Conservation (phyloP, 2,797 vertebrate species). For the Toxotes lorentzi region DNA sequence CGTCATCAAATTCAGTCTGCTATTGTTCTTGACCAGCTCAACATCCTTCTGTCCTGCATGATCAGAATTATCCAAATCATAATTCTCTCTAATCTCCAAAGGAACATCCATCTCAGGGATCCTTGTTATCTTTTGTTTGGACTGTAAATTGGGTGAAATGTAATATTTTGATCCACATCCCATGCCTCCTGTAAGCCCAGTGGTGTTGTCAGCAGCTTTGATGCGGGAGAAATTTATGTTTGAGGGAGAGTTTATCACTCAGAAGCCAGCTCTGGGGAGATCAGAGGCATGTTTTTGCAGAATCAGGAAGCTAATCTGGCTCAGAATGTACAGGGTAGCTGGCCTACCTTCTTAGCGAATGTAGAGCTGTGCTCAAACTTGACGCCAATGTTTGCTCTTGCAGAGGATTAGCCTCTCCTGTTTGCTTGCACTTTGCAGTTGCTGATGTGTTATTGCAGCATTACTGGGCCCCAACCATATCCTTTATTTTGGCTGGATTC, state of each 20-base stretch:
- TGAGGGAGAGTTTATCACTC: slow-evolving; percentile 63
- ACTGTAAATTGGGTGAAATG: slow-evolving; percentile 36
- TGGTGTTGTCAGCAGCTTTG: slow-evolving; percentile 58
- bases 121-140: slow-evolving; percentile 51
- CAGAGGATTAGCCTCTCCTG: slow-evolving; percentile 63
- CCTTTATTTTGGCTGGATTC: slow-evolving; percentile 59
- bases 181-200: slow-evolving; percentile 28
- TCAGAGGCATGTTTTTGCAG: slow-evolving; percentile 60
- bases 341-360: slow-evolving; percentile 63
- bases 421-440: slow-evolving; percentile 67
- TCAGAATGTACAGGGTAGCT: slow-evolving; percentile 52
- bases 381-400: slow-evolving; percentile 59
- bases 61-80: slow-evolving; percentile 19
- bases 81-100: slow-evolving; percentile 58
- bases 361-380: slow-evolving; percentile 43
- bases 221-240: slow-evolving; percentile 56
- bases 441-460: slow-evolving; percentile 56
- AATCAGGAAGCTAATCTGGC: slow-evolving; percentile 72
- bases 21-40: slow-evolving; percentile 30
- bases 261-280: slow-evolving; percentile 60
- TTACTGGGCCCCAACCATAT: slow-evolving; percentile 37
- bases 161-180: slow-evolving; percentile 44
- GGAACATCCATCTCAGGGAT: slow-evolving; percentile 27
- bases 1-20: not conserved
- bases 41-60: slow-evolving; percentile 8